A percentile compares a stretch with the other conserved stretches of the same genome.
These are phyloP conservation scores for Cephus spinipes DNA, from an alignment of 2,888 invertebrate genomes.

Conservation along the genomic window DNA sequence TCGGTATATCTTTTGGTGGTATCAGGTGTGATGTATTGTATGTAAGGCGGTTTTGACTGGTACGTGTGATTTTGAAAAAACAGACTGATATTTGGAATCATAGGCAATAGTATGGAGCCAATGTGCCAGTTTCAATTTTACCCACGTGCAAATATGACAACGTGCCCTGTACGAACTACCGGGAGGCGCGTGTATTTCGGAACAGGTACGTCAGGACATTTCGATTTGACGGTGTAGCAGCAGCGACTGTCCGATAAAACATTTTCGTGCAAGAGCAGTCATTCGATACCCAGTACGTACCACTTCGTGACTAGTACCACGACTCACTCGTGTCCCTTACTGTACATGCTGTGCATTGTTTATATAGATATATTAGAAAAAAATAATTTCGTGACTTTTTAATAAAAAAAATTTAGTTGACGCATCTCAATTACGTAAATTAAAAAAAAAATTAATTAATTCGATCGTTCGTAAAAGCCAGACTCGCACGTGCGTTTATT, in stretches of 20 bases:
- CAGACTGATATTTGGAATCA: not conserved
- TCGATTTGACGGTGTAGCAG: not conserved
- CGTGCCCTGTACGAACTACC: not conserved
- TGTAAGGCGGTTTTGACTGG: not conserved
- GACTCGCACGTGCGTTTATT: too few species aligned
- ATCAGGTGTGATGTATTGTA: not conserved
- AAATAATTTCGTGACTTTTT: too few species aligned
- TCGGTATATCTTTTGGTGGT: not conserved
- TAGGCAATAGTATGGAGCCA: not conserved
- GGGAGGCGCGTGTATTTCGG: not conserved
- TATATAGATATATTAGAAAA: too few species aligned
- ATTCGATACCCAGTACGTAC: conserved; percentile 33
- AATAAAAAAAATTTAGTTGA: too few species aligned
- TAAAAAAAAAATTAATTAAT: too few species aligned
- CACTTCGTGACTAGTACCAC: conserved; percentile 44
- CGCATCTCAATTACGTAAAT: too few species aligned
- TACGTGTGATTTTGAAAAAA: not conserved
- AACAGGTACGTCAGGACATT: not conserved
- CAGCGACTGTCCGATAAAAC: conserved; percentile 22
- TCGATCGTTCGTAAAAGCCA: too few species aligned
- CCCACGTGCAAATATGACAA: not conserved
- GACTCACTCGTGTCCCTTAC: not conserved
- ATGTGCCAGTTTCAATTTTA: not conserved
- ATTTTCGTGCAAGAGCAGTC: conserved; percentile 38
- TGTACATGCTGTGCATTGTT: too few species aligned